Conservation (phyloP, 1,140 invertebrate genomes). For the Agrilus planipennis region DNA sequence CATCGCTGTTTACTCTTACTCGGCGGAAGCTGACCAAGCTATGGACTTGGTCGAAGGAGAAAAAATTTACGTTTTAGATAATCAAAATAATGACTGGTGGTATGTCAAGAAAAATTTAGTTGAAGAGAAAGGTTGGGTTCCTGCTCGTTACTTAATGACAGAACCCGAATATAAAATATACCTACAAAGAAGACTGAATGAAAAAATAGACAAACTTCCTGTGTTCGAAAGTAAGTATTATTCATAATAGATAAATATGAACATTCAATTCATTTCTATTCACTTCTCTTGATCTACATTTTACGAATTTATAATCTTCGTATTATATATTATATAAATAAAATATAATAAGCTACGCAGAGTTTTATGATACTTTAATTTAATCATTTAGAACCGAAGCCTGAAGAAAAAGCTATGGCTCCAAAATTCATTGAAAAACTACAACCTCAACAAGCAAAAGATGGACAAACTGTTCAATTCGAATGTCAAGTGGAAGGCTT, state of each 20-base stretch:
- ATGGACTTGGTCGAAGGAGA: constrained; percentile 85
- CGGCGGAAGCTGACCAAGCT: constrained; percentile 77
- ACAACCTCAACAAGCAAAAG: constrained; percentile 66
- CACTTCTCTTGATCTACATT: too few relatives aligned
- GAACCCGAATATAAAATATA: constrained; percentile 69
- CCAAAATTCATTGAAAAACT: constrained; percentile 79
- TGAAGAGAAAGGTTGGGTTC: constrained; percentile 84
- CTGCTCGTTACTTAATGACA: constrained; percentile 76
- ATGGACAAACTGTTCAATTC: constrained; percentile 81
- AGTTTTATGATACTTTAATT: too few relatives aligned
- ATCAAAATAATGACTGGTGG: constrained; percentile 76
- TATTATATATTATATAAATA: too few relatives aligned
- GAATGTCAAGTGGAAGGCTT: constrained; percentile 82
- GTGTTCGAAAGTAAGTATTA: constrained; percentile 78
- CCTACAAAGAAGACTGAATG: constrained; percentile 75
- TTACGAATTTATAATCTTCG: too few relatives aligned
- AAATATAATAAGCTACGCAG: too few relatives aligned
- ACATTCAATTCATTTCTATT: too few relatives aligned
- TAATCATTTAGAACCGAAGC: constrained; percentile 57
- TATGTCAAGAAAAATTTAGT: constrained; percentile 81
- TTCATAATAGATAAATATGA: background rate
- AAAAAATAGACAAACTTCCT: constrained; percentile 83
- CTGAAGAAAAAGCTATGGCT: constrained; percentile 62
- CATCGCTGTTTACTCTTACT: constrained; percentile 68
- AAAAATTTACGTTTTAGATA: constrained; percentile 73